These are phyloP conservation scores for Campylorhamphus procurvoides DNA, from an alignment of 2,113 vertebrate species.

Conservation along the genomic window DNA sequence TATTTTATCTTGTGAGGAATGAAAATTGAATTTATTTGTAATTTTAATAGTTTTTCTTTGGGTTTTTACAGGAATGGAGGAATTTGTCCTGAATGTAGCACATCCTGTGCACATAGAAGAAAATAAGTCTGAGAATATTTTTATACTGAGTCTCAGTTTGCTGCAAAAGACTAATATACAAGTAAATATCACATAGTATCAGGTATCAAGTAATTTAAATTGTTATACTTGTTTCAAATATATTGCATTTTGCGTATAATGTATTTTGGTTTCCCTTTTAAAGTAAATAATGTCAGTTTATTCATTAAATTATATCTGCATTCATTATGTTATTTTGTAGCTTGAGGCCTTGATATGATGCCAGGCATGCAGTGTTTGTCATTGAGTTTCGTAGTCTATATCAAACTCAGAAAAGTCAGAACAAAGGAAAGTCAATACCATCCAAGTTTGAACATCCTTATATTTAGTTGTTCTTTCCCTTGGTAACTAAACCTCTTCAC, in stretches of 20 bases:
- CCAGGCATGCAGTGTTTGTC: neutral
- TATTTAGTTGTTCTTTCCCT: neutral
- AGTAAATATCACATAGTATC: constrained; percentile 80
- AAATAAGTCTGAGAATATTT: constrained; percentile 79
- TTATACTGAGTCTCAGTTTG: constrained; percentile 81
- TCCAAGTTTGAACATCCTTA: neutral
- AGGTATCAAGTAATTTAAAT: constrained; percentile 63
- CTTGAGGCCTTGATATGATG: neutral
- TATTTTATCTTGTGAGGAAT: neutral
- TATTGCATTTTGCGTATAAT: neutral
- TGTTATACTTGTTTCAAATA: neutral
- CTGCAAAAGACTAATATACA: constrained; percentile 85
- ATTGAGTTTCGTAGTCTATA: neutral
- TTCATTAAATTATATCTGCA: neutral
- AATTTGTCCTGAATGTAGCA: constrained; percentile 81
- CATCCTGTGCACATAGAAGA: constrained; percentile 69
- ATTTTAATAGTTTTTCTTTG: constrained; percentile 1
- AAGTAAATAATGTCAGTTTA: neutral
- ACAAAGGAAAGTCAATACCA: neutral
- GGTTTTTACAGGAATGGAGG: constrained; percentile 73
- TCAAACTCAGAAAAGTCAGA: neutral
- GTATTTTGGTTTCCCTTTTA: neutral
- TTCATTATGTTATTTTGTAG: neutral
- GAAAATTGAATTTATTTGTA: neutral
- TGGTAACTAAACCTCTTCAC: neutral